Evolutionary conservation across 2,113 vertebrate species (phyloP), one percentile per base, ranked within the genome.

Genomic region (Mobula birostris): DNA sequence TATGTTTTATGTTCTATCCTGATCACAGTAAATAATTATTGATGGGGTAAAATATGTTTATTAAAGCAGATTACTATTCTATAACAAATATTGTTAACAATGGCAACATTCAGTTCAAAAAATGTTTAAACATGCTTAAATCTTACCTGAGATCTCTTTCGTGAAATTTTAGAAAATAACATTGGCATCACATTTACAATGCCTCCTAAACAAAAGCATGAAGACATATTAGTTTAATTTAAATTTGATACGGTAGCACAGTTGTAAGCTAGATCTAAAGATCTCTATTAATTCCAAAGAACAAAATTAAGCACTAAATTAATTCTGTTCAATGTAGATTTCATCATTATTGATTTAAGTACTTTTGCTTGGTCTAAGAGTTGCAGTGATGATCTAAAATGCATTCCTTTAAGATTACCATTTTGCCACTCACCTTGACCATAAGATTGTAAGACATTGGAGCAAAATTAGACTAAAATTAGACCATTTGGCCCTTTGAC

Each of bases 121-220:
- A 76, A 93, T 56, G 79, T 66, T 78, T 29, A 77, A 36, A 40
- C 80, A 27, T 66, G 40, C 61, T 21, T 63, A 36, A 58, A 66
- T 94, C 63, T 9, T 96, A 96, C 96, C 96, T 96, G 96, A 29
- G 94, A 95, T 95, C 87, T 96, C 95, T 96, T 96, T 95, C 96
- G 96, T 56, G 96, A 96, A 94, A 97, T 97, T 94, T 97, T 96
- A 1, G 96, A 96, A 95, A 96, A 97, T 48, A 97, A 95, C 94
- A 97, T 95, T 17, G 96, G 96, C 96, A 97, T 97, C 95, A 97
- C 95, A 78, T 97, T 97, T 79, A 97, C 95, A 94, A 97, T 96
- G 94, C 96, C 96, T 94, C 97, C 96, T 97, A 95, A 17, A 88
- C 94, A 66, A 95, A 48, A 95, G 94, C 94, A 15, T 94, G 79